phyloP scores from a whole-genome alignment of 2,797 vertebrate genomes.

The Euthynnus affinis region DNA sequence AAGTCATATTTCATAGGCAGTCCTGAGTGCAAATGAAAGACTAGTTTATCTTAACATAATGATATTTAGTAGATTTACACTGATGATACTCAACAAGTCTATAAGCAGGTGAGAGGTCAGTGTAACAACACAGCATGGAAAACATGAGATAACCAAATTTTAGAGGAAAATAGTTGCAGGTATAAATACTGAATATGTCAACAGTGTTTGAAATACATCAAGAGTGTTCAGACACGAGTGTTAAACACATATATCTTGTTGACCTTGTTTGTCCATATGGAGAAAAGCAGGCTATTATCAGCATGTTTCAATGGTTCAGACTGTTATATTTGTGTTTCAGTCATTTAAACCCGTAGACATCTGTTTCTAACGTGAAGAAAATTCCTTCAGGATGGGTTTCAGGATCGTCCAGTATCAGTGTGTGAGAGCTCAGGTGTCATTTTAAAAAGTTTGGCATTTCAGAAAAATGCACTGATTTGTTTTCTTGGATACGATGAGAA shows the following conservation, averaged over 20 bases:
- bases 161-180: neutral
- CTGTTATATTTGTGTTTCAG: neutral
- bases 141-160: neutral
- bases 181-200: neutral
- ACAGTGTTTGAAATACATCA: neutral
- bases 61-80: neutral
- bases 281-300: constrained; percentile 9
- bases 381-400: constrained; percentile 15
- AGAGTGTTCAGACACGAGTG: neutral
- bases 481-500: neutral
- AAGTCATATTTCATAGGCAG: neutral
- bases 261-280: neutral
- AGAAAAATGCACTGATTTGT: neutral
- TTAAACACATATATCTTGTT: neutral
- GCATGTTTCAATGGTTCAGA: constrained; percentile 1
- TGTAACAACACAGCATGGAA: neutral
- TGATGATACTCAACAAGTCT: neutral
- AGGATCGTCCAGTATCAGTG: neutral
- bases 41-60: neutral
- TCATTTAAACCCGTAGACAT: neutral
- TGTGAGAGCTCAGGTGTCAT: neutral
- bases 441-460: neutral
- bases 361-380: constrained; percentile 4
- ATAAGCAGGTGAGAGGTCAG: neutral
- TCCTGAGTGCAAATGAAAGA: neutral